Base-by-base conservation (phyloP, 30 jellyfish, hydroid and myxozoan species). In the Sanderia malayensis region DNA sequence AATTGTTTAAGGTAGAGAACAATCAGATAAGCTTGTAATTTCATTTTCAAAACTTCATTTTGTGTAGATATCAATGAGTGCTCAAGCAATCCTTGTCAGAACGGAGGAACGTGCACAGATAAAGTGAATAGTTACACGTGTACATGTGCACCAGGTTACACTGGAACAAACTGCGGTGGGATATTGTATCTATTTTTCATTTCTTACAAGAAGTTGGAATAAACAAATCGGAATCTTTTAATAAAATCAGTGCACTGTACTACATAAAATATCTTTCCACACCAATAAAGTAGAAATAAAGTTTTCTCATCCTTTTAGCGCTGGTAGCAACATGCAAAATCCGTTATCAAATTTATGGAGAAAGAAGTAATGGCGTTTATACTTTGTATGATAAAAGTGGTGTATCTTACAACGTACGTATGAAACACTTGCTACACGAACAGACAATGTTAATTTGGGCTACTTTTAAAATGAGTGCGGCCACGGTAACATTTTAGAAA, bases 131-230 rank as follows among this genome's bases (percentile, higher is more conserved):
- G 18, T 4, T 49, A 49, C 64, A 15, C 23, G 64, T 49, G 64
- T 24, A 49, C 64, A 9, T 49, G 64, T 18, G 64, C 64, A 49
- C 25, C 64, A 49, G 64, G 64, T 4, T 49, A 19, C 27, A 49
- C 64, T 4, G 64, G 64, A 30, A 20, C 18, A 6, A 55, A 49
- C 28, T 71, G 84, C 46, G 63, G n/a, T n/a, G n/a, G n/a, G n/a
- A n/a, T n/a, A n/a, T n/a, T n/a, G n/a, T n/a, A n/a, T n/a, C n/a
- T n/a, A n/a, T n/a, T n/a, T n/a, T n/a, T n/a, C n/a, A n/a, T n/a
- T n/a, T n/a, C n/a, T n/a, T n/a, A n/a, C n/a, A n/a, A n/a, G n/a
- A n/a, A n/a, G n/a, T n/a, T n/a, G n/a, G n/a, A n/a, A n/a, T n/a
- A 71, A 44, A 24, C 72, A 44, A 49, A 66, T 34, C 21, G 6